Base-by-base conservation (phyloP, 2,113 vertebrate species). In the Tenebrosternarchus preto region DNA sequence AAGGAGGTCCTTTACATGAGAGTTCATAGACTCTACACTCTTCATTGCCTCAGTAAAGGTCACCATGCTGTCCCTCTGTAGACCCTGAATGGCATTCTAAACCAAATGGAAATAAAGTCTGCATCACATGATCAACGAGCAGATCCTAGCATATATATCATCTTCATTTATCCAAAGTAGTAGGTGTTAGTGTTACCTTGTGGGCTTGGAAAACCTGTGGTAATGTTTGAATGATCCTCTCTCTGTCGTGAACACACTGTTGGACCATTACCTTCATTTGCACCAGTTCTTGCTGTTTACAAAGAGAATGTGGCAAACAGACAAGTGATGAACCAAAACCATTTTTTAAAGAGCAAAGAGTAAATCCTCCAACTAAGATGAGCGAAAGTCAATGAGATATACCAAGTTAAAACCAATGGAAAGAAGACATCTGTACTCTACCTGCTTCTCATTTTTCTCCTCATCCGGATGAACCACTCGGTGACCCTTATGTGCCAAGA, bases 401-500 rank as follows among this genome's bases (percentile, higher is more conserved):
- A 36, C 43, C 60, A 27, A 25, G 60, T 31, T n/a, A 15, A 57
- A 6, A 64, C n/a, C 6, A 39, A 50, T 22, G 50, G 15, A 16
- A 50, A 73, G n/a, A 72, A 50, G 24, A 22, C 36, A 36, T 6
- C 2, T 59, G 0, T 46, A 33, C 53, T 82, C 0, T 83, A 93
- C 93, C 90, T 90, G 88, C 82, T 84, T 90, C 60, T 85, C 81
- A n/a, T 25, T 72, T 70, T 84, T 90, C 73, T 91, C 91, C 2
- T 87, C 84, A 66, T 88, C 76, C 0, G 85, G 86, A 59, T 55
- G 86, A 24, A 90, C 56, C 20, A 91, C 88, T 43, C 4, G 75
- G 55, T 94, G 93, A 1, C 90, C 92, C 16, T 82, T 82, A 82
- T 93, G 93, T 84, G 63, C 88, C 31, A 86, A 39, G 50, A 89